A percentile compares a stretch with the other conserved stretches of the same genome.
Evolutionary conservation across 2,888 invertebrate genomes (phyloP).

Genomic region (Xestia xanthographa): DNA sequence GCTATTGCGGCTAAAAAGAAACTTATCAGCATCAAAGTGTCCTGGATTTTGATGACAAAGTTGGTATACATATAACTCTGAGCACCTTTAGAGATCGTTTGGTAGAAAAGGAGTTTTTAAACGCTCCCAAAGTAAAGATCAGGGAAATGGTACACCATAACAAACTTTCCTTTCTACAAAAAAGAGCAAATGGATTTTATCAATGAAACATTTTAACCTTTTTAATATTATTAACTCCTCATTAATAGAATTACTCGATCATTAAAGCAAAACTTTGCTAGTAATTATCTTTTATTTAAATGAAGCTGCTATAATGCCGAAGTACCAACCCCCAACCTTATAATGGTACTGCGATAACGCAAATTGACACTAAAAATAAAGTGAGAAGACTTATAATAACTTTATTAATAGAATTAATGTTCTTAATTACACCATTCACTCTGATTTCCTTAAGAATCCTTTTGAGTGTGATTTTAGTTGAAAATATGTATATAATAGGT

Average conservation of each 20-base stretch:
- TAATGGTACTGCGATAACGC: constrained; percentile 18
- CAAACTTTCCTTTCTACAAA: neutral
- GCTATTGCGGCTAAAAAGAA: neutral
- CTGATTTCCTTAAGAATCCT: constrained; percentile 8
- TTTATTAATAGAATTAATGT: constrained; percentile 33
- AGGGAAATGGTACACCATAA: neutral
- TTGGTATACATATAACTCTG: neutral
- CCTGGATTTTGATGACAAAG: neutral
- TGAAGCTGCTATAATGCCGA: neutral
- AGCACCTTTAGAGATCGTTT: neutral
- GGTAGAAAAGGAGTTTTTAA: neutral
- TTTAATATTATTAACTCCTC: neutral
- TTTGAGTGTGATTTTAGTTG: constrained; percentile 3
- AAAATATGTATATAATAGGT: neutral
- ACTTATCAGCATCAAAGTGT: neutral
- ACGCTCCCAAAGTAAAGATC: neutral
- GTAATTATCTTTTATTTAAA: constrained; percentile 9
- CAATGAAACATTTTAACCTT: neutral
- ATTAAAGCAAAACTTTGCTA: neutral
- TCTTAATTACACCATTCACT: constrained; percentile 16
- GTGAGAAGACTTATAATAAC: constrained; percentile 2
- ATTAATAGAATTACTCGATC: neutral
- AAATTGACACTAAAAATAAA: constrained; percentile 32
- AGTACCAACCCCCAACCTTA: constrained; percentile 15
- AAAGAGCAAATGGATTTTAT: neutral